Base-by-base conservation (phyloP, 2,888 invertebrate genomes). In the Conus canariensis region DNA sequence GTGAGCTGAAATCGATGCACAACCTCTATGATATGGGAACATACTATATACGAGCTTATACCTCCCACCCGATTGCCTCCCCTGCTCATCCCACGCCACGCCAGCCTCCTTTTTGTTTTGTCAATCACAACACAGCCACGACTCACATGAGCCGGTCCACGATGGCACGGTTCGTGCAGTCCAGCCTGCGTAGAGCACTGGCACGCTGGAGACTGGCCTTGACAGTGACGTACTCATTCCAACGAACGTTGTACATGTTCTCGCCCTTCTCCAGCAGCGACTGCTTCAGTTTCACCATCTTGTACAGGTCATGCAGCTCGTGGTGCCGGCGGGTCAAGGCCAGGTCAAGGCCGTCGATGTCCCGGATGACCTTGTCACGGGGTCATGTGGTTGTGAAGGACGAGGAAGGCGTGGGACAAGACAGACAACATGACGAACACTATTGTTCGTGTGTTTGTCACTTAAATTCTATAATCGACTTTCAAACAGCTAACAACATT, bases 241-340 rank as follows among this genome's bases (percentile, higher is more conserved):
- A 58, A 59, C 89, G 89, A 56, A 74, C 45, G 9, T 59, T 85
- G 89, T 85, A 89, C 74, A 85, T 85, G 85, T 85, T 89, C 74
- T 89, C 89, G 19, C 85, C 70, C 59, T 89, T 89, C 67, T 67
- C 58, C 74, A 89, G 85, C 45, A 85, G 22, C 8, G 89, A 89
- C 30, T 89, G 89, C 60, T 58, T 85, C 70, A 89, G 85, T 30
- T 85, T 85, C 22, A 85, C 58, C 25, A 9, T n/a, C 89, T 85
- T 58, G 85, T 85, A 89, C 85, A 89, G 70, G 58, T 89, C 89
- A 14, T 85, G 89, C 85, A 89, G 85, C 74, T 89, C 89, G 74
- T 85, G 70, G 74, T 85, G 60, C 6, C 89, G 83, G 16, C 77
- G 56, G 56, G 64, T 85, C 25, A 89, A n/a, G 30, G 89, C 85